phyloP scores from a whole-genome alignment of 2,888 invertebrate species.

The Dynastes hyllus region DNA sequence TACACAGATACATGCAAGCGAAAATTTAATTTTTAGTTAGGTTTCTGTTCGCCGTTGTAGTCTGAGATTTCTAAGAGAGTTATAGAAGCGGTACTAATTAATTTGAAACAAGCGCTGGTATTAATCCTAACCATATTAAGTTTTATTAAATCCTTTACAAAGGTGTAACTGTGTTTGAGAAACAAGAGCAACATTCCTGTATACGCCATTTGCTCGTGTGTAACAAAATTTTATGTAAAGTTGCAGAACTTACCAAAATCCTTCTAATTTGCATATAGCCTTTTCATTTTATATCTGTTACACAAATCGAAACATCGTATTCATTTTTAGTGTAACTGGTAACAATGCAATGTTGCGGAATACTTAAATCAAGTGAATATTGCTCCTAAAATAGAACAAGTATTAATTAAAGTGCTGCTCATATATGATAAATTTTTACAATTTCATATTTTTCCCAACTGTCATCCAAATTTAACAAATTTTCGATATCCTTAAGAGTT shows the following conservation, averaged over 20 bases:
- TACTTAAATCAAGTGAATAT: slow-evolving; percentile 64
- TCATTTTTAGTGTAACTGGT: slow-evolving; percentile 49
- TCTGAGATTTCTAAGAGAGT: too few relatives aligned
- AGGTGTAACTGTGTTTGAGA: too few relatives aligned
- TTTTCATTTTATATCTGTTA: slow-evolving; percentile 52
- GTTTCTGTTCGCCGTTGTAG: too few relatives aligned
- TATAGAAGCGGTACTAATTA: too few relatives aligned
- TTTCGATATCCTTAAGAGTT: slow-evolving; percentile 33
- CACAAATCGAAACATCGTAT: slow-evolving; percentile 35
- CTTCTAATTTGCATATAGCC: slow-evolving; percentile 58
- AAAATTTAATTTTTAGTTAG: too few relatives aligned
- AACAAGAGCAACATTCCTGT: too few relatives aligned
- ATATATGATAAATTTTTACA: slow-evolving; percentile 18
- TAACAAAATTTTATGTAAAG: neutral
- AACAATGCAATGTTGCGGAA: slow-evolving; percentile 68
- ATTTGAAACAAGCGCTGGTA: too few relatives aligned
- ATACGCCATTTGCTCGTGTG: too few relatives aligned
- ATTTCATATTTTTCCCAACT: slow-evolving; percentile 56
- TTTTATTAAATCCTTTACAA: too few relatives aligned
- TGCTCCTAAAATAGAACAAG: slow-evolving; percentile 47
- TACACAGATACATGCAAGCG: too few relatives aligned
- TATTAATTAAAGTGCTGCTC: neutral
- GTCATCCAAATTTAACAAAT: slow-evolving; percentile 54
- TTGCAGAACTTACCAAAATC: slow-evolving; percentile 59
- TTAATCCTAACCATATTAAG: too few relatives aligned